Percentiles rank a stretch among this genome's conserved stretches.
phyloP scores from a whole-genome alignment of 1,140 invertebrate genomes.

The Neoseiulus cucumeris region DNA sequence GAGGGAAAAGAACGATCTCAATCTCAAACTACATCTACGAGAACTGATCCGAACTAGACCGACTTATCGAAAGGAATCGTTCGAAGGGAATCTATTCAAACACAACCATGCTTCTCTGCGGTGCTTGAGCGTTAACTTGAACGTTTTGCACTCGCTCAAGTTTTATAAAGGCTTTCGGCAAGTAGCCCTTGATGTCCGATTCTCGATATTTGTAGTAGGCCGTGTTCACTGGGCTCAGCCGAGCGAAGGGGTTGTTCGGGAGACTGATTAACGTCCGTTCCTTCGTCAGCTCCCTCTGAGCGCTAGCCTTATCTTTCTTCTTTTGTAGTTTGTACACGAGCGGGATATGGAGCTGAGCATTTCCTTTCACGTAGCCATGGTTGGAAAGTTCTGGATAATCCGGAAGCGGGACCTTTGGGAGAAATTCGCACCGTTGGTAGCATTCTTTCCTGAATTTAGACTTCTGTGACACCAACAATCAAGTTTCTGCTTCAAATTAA shows the following conservation, averaged over 20 bases:
- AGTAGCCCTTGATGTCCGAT: not conserved
- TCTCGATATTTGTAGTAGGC: not conserved
- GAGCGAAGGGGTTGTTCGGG: not conserved
- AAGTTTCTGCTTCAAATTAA: no score
- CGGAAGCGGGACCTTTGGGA: no score
- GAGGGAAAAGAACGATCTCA: no score
- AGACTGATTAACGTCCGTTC: constrained; percentile 1
- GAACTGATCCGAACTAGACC: no score
- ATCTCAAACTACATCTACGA: no score
- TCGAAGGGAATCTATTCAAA: not conserved
- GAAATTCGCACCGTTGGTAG: no score
- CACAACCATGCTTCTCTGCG: not conserved
- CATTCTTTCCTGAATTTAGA: no score
- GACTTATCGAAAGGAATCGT: no score
- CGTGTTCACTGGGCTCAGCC: not conserved
- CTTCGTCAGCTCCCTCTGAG: not conserved
- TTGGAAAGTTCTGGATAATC: not conserved
- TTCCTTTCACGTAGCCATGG: not conserved
- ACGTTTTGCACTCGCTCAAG: not conserved
- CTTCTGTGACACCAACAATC: no score
- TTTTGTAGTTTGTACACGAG: constrained; percentile 2
- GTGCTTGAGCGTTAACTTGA: not conserved
- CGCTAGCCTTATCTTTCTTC: not conserved
- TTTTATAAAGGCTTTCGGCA: not conserved
- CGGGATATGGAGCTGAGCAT: not conserved